A percentile compares a stretch with the other conserved stretches of the same genome.
Conservation (phyloP, 1,140 invertebrate species). For the Tetraneura akinire region DNA sequence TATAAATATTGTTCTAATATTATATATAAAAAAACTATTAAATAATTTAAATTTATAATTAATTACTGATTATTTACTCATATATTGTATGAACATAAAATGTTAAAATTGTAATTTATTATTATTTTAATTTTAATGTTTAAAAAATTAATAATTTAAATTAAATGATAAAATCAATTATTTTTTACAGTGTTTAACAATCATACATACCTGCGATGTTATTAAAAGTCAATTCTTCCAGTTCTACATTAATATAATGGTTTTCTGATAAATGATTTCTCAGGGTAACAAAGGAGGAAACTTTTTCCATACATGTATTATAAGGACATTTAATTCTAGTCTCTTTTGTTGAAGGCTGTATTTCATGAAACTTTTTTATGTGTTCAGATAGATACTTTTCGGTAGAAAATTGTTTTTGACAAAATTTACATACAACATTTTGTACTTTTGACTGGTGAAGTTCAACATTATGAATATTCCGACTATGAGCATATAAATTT, state of each 20-base stretch:
- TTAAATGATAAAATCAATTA: neutral
- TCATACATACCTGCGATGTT: neutral
- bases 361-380: no score
- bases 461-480: no score
- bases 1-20: no score
- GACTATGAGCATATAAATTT: no score
- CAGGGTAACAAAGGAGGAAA: neutral
- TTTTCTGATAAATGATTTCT: constrained; percentile 2
- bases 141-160: neutral
- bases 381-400: no score
- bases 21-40: no score
- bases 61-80: neutral
- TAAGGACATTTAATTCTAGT: neutral
- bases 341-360: no score
- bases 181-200: neutral
- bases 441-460: no score
- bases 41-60: neutral
- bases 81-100: neutral
- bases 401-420: no score
- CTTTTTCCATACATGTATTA: neutral
- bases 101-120: no score
- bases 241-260: neutral
- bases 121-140: neutral
- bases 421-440: no score
- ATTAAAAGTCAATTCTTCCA: neutral